Percentiles rank a stretch among this genome's conserved stretches.
These are phyloP conservation scores for Enteromius radiatus DNA, from an alignment of 2,797 vertebrate species.

Conservation along the genomic window DNA sequence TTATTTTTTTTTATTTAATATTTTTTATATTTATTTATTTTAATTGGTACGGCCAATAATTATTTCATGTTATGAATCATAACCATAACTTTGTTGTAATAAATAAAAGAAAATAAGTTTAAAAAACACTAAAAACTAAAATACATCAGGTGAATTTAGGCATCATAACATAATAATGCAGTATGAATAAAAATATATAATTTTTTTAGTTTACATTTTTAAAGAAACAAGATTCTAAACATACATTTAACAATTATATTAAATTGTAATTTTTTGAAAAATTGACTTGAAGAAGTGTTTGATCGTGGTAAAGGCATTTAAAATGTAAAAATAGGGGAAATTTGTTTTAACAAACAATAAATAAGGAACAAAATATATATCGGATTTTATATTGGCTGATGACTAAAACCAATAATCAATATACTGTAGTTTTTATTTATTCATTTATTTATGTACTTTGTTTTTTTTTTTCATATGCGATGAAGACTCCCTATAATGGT, in stretches of 20 bases:
- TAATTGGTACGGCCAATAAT: neutral
- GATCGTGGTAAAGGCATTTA: neutral
- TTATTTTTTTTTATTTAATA: neutral
- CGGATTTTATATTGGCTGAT: neutral
- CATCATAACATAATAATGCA: neutral
- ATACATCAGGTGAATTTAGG: neutral
- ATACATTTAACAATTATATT: neutral
- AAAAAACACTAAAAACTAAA: neutral
- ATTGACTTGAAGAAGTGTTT: neutral
- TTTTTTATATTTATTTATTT: neutral
- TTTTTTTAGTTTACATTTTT: neutral
- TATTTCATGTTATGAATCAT: neutral
- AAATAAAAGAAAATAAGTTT: neutral
- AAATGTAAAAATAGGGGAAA: neutral
- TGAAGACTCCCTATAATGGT: neutral
- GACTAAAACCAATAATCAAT: neutral
- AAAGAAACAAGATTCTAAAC: neutral
- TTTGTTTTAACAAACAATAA: neutral
- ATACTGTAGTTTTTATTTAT: neutral
- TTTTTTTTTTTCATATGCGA: neutral
- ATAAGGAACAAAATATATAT: neutral
- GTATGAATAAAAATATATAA: neutral
- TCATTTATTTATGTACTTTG: no score
- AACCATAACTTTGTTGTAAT: neutral
- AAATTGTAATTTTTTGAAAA: neutral